Evolutionary conservation across 2,113 vertebrate species (phyloP).

Genomic region (Elanoides forficatus): DNA sequence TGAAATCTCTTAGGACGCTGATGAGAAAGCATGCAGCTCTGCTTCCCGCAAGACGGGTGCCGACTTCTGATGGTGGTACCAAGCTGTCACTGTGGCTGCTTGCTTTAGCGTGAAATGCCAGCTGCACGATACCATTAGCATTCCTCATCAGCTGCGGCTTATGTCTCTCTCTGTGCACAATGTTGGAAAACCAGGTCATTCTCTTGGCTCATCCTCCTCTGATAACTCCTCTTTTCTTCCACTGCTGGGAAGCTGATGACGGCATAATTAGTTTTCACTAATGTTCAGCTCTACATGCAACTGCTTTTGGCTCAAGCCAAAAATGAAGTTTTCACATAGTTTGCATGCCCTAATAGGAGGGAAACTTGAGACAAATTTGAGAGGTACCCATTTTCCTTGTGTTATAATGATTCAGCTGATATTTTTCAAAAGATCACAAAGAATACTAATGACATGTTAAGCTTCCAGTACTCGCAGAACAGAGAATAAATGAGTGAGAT

Average conservation of each 20-base stretch:
- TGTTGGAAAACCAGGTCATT: conserved; percentile 51
- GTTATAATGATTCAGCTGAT: neutral
- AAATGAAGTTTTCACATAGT: conserved; percentile 22
- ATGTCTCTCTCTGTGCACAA: neutral
- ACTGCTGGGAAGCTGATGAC: neutral
- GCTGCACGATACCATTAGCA: conserved; percentile 42
- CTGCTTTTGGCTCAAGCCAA: neutral
- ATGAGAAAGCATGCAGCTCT: neutral
- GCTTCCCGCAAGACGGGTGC: neutral
- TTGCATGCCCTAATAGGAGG: neutral
- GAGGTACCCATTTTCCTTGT: neutral
- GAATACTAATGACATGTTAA: neutral
- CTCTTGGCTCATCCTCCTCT: conserved; percentile 44
- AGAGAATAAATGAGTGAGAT: neutral
- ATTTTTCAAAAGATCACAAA: conserved; percentile 24
- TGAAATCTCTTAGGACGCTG: neutral
- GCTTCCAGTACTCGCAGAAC: neutral
- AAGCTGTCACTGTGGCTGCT: neutral
- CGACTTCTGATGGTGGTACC: neutral
- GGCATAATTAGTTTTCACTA: conserved; percentile 19
- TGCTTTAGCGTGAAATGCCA: neutral
- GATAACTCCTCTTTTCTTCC: conserved; percentile 44
- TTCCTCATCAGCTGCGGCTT: conserved; percentile 9
- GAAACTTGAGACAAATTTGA: neutral
- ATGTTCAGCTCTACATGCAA: neutral